Conservation (phyloP, 2,797 vertebrate genomes). For the Gymnoscopelus microlampas region DNA sequence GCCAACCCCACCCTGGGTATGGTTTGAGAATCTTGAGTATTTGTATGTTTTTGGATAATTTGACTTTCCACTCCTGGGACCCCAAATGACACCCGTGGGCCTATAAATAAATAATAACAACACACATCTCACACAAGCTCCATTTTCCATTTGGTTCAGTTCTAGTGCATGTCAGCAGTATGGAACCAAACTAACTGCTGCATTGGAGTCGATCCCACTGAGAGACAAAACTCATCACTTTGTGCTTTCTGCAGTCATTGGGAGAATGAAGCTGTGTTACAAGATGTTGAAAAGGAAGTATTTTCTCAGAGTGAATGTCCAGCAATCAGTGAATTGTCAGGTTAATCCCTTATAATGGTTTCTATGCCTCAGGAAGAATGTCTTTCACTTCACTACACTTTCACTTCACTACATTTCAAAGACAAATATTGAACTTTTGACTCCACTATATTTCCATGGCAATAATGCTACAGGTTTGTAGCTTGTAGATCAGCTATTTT, state of each 20-base stretch:
- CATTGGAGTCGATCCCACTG: conserved; percentile 16
- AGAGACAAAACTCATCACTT: conserved; percentile 29
- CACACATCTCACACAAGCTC: not conserved
- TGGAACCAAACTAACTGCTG: conserved; percentile 17
- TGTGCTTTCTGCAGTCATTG: conserved; percentile 31
- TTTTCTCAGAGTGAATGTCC: not conserved
- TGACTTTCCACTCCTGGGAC: too few relatives aligned
- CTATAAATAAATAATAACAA: conserved; percentile 31
- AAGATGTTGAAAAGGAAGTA: conserved; percentile 26
- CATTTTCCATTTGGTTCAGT: conserved; percentile 14
- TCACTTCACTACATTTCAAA: too few relatives aligned
- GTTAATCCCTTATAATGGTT: conserved; percentile 26
- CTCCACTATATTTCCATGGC: too few relatives aligned
- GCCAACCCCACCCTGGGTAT: too few relatives aligned
- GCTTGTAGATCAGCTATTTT: too few relatives aligned
- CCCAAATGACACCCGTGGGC: not conserved
- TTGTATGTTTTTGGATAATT: too few relatives aligned
- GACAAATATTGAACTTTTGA: too few relatives aligned
- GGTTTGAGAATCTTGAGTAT: too few relatives aligned
- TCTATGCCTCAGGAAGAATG: not conserved
- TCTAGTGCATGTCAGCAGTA: conserved; percentile 2
- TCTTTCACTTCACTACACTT: too few relatives aligned
- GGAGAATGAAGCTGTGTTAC: conserved; percentile 26
- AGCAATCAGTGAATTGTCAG: not conserved
- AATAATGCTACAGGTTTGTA: too few relatives aligned